Evolutionary conservation across 2,797 vertebrate genomes (phyloP).

Genomic region (Rousettus madagascariensis): DNA sequence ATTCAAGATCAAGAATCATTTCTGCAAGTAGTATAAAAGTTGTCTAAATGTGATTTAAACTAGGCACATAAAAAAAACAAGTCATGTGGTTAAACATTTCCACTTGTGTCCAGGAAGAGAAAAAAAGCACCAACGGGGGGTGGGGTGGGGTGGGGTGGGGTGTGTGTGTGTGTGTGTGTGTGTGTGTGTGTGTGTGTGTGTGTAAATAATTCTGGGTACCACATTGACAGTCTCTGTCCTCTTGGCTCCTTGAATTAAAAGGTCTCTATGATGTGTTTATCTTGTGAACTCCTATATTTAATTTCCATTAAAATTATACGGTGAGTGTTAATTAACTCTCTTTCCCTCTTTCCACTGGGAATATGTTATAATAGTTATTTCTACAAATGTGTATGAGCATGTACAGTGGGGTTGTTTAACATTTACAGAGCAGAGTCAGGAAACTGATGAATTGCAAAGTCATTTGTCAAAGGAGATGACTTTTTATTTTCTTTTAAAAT

Average conservation of each 20-base stretch:
- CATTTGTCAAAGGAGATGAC: background rate
- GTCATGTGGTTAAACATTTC: background rate
- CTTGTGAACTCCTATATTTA: slow-evolving; percentile 38
- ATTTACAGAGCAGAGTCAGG: background rate
- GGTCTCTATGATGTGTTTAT: background rate
- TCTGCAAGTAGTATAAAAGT: background rate
- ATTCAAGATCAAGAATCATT: slow-evolving; percentile 22
- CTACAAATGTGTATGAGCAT: background rate
- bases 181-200: no score
- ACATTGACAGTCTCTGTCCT: background rate
- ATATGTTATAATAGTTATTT: background rate
- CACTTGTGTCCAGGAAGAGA: background rate
- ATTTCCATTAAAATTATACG: slow-evolving; percentile 34
- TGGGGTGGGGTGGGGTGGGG: no score
- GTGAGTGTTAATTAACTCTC: background rate
- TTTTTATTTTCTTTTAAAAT: slow-evolving; percentile 37
- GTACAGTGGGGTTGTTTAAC: background rate
- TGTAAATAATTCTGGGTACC: background rate
- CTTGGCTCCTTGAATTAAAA: background rate
- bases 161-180: no score
- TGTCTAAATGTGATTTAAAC: background rate
- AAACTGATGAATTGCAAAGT: background rate
- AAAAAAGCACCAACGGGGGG: background rate
- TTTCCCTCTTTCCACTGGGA: background rate
- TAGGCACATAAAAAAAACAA: background rate